phyloP scores from a whole-genome alignment of 2,888 invertebrate species.

The Protodeltote pygarga region DNA sequence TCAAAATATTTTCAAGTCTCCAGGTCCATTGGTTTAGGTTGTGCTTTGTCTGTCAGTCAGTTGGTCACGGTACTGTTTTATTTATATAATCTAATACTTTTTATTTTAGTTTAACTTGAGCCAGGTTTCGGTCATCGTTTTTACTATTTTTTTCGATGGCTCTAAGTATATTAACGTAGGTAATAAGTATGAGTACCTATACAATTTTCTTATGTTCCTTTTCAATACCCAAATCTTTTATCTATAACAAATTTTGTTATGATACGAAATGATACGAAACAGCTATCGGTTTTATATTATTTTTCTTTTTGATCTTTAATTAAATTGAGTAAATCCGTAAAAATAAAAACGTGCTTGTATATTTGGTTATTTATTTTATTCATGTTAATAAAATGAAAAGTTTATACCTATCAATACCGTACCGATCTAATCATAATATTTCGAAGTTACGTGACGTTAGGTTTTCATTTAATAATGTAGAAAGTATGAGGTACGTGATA shows the following conservation, averaged over 20 bases:
- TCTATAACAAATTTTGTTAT: slow-evolving; percentile 18
- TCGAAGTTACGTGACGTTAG: slow-evolving; percentile 2
- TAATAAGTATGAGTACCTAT: too few species aligned
- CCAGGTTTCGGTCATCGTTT: too few species aligned
- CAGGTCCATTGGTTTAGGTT: too few species aligned
- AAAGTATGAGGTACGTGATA: too few species aligned
- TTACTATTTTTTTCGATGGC: too few species aligned
- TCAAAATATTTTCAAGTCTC: too few species aligned
- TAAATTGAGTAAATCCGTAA: slow-evolving; percentile 16
- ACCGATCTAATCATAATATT: slow-evolving; percentile 20
- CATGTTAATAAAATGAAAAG: slow-evolving; percentile 4
- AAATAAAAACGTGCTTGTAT: slow-evolving; percentile 8
- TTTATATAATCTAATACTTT: too few species aligned
- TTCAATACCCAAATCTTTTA: not conserved
- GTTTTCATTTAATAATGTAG: slow-evolving; percentile 1
- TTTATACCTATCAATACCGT: slow-evolving; percentile 1
- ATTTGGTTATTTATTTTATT: slow-evolving; percentile 4
- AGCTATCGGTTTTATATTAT: not conserved
- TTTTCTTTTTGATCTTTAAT: slow-evolving; percentile 21
- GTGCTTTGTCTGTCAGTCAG: too few species aligned
- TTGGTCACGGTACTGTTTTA: too few species aligned
- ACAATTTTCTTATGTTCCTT: too few species aligned
- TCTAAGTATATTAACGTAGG: too few species aligned
- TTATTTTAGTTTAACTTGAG: too few species aligned
- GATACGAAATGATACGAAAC: slow-evolving; percentile 7